Evolutionary conservation across 2,797 vertebrate genomes (phyloP).

Genomic region (Eulemur albifrons): DNA sequence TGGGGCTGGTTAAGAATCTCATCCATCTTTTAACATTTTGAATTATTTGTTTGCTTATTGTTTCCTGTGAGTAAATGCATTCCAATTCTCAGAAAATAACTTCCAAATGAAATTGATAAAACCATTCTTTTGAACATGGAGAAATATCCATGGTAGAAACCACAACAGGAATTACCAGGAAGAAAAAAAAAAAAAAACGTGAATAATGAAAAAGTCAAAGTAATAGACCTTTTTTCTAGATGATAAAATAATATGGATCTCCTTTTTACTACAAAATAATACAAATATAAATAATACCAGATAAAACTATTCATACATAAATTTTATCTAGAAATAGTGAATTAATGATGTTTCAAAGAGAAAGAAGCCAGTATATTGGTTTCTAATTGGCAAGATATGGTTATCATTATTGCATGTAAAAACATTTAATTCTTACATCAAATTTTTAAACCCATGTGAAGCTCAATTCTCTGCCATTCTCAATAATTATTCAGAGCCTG

Average conservation of each 20-base stretch:
- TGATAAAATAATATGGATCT: neutral
- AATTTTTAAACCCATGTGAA: slow-evolving; percentile 21
- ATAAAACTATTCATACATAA: neutral
- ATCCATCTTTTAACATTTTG: neutral
- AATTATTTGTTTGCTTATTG: neutral
- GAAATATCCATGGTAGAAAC: neutral
- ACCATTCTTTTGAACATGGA: neutral
- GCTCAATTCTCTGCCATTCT: neutral
- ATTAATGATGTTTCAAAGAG: neutral
- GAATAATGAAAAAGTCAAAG: neutral
- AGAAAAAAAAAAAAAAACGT: neutral
- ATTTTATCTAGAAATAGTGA: neutral
- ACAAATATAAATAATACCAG: neutral
- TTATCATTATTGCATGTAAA: slow-evolving; percentile 56
- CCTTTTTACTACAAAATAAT: neutral
- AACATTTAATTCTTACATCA: neutral
- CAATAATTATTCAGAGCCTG: slow-evolving; percentile 33
- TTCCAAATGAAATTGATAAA: neutral
- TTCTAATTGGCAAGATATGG: neutral
- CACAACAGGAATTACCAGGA: neutral
- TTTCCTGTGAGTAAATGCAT: neutral
- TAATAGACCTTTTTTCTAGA: neutral
- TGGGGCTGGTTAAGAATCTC: neutral
- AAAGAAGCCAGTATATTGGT: neutral
- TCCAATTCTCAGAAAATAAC: neutral